These are phyloP conservation scores for Trissoscelio sp. DNA, from an alignment of 2,888 invertebrate genomes.

Conservation along the genomic window DNA sequence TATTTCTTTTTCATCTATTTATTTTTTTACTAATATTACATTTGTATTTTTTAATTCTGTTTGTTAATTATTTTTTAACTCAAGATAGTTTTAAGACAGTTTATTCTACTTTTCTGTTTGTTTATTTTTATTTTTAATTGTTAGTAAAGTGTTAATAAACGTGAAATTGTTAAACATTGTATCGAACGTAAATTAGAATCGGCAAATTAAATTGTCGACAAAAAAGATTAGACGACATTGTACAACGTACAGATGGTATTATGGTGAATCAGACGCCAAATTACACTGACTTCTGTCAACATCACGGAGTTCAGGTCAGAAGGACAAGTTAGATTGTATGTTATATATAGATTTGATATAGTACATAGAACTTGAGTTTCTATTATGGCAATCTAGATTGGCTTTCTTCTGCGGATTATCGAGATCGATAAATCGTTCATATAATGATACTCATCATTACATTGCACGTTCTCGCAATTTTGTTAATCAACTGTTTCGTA, in stretches of 20 bases:
- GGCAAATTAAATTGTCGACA: too few species aligned
- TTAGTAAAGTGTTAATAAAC: too few species aligned
- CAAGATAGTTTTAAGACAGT: too few species aligned
- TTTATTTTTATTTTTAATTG: too few species aligned
- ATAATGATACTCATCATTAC: constrained; percentile 49
- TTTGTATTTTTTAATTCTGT: too few species aligned
- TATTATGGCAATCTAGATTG: constrained; percentile 58
- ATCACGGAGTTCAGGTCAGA: constrained; percentile 31
- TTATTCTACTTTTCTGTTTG: too few species aligned
- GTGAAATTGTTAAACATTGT: background rate
- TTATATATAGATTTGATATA: constrained; percentile 43
- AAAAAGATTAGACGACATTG: background rate
- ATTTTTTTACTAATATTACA: too few species aligned
- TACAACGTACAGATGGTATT: constrained; percentile 12
- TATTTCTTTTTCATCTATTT: too few species aligned
- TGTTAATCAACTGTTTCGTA: constrained; percentile 13
- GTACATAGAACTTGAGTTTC: constrained; percentile 46
- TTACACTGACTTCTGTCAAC: constrained; percentile 50
- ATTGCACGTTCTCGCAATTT: constrained; percentile 45
- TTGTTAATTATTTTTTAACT: too few species aligned
- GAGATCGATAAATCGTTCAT: constrained; percentile 34
- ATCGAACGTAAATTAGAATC: background rate
- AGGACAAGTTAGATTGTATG: constrained; percentile 31
- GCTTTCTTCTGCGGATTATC: constrained; percentile 44
- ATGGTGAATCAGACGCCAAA: constrained; percentile 26